phyloP scores from a whole-genome alignment of 2,797 vertebrate genomes.

The Furcifer pardalis region DNA sequence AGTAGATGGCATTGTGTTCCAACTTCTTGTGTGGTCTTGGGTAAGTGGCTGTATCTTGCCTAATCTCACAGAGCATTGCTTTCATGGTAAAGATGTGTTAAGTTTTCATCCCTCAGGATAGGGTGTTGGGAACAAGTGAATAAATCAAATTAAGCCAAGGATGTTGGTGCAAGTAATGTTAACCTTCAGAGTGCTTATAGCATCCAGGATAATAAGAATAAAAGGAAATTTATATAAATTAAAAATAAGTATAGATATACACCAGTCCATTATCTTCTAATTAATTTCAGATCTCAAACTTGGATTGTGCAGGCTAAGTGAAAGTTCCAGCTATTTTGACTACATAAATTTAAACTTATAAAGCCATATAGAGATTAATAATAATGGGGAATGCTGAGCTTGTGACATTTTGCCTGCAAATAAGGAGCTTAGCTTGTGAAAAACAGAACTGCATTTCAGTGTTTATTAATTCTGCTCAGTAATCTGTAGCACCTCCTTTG shows the following conservation, averaged over 20 bases:
- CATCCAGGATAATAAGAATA: background rate
- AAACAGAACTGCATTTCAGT: background rate
- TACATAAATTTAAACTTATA: background rate
- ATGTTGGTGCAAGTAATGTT: background rate
- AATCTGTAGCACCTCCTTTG: background rate
- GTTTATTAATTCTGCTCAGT: background rate
- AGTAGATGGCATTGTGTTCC: background rate
- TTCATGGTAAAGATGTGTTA: background rate
- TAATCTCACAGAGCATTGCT: background rate
- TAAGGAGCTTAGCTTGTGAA: constrained; percentile 12
- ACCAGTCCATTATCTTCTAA: background rate
- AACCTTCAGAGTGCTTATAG: background rate
- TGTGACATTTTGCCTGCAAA: background rate
- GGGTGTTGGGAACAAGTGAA: background rate
- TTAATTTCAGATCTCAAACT: background rate
- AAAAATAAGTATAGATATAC: background rate
- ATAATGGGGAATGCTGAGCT: background rate
- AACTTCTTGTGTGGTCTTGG: background rate
- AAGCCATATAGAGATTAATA: background rate
- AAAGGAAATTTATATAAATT: background rate
- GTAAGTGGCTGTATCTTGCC: background rate
- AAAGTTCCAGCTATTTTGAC: background rate
- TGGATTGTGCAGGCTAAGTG: background rate
- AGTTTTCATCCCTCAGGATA: background rate
- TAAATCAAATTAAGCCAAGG: background rate